Evolutionary conservation across 1,140 invertebrate species (phyloP).

Genomic region (Bombus affinis): DNA sequence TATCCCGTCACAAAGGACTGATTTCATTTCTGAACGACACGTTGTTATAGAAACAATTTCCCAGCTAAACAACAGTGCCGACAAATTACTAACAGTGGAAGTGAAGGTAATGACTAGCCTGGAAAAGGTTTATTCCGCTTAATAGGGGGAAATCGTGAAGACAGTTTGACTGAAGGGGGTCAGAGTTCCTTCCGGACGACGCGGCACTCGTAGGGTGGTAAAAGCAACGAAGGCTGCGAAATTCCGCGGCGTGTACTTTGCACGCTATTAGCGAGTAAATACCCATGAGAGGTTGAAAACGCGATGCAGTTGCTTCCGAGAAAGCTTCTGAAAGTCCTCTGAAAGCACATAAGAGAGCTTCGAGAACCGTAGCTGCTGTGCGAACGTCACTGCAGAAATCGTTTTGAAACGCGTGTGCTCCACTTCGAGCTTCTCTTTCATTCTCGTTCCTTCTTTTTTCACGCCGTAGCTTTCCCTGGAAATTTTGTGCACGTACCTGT

Average conservation of each 20-base stretch:
- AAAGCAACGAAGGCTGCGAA: conserved; percentile 45
- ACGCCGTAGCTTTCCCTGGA: background rate
- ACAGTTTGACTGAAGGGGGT: background rate
- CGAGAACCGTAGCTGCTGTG: conserved; percentile 6
- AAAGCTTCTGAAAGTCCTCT: conserved; percentile 49
- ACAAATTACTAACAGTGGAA: background rate
- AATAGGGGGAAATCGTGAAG: conserved; percentile 30
- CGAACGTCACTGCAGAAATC: background rate
- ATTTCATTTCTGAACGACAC: background rate
- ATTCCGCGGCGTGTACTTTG: conserved; percentile 47
- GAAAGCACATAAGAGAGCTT: conserved; percentile 45
- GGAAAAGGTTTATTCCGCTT: conserved; percentile 30
- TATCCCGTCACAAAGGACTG: background rate
- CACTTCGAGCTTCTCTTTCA: background rate
- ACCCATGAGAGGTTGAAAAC: conserved; percentile 40
- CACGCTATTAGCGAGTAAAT: conserved; percentile 56
- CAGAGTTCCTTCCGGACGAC: conserved; percentile 34
- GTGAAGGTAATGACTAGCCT: conserved; percentile 15
- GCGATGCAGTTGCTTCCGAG: conserved; percentile 23
- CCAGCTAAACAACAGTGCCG: background rate
- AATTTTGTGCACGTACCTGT: background rate
- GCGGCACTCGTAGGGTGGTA: conserved; percentile 5
- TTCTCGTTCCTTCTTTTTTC: background rate
- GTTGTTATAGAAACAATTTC: conserved; percentile 17
- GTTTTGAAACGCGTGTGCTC: background rate